Percentiles rank a stretch among this genome's conserved stretches.
Evolutionary conservation across 1,140 invertebrate species (phyloP).

Genomic region (Littorina saxatilis): DNA sequence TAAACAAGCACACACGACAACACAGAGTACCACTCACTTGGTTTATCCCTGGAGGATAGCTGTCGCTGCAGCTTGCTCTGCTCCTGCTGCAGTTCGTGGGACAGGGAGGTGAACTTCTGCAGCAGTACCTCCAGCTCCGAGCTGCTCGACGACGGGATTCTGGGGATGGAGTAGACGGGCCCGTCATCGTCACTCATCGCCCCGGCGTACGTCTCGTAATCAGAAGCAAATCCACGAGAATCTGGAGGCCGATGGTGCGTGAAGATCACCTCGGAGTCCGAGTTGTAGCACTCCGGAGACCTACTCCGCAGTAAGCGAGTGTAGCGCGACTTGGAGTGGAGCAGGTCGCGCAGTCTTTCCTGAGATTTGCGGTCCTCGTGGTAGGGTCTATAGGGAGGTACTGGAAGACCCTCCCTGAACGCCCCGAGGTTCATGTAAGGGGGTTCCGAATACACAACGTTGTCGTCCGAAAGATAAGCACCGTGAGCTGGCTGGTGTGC

Average conservation of each 20-base stretch:
- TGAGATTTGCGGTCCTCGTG: conserved; percentile 60
- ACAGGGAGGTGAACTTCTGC: conserved; percentile 81
- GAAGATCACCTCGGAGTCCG: conserved; percentile 88
- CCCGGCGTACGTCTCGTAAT: conserved; percentile 71
- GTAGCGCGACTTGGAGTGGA: conserved; percentile 70
- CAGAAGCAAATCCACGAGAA: conserved; percentile 65
- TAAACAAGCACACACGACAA: too few relatives aligned
- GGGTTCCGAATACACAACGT: conserved; percentile 40
- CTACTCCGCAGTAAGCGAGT: conserved; percentile 59
- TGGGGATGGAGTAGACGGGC: conserved; percentile 68
- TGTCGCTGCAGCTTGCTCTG: conserved; percentile 75
- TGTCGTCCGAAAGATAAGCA: conserved; percentile 29
- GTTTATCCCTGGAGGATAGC: conserved; percentile 62
- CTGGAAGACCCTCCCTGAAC: conserved; percentile 37
- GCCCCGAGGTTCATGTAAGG: conserved; percentile 50
- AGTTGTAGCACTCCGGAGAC: conserved; percentile 78
- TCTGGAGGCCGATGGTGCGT: conserved; percentile 78
- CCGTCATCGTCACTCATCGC: conserved; percentile 69
- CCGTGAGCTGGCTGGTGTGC: conserved; percentile 23
- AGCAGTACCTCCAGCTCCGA: conserved; percentile 79
- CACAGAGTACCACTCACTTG: conserved; percentile 60
- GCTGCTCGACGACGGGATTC: conserved; percentile 65
- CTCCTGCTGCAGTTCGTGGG: conserved; percentile 74
- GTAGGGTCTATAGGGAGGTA: conserved; percentile 34
- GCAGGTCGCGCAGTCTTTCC: conserved; percentile 66